Percentiles rank a stretch among this genome's conserved stretches.
Evolutionary conservation across 1,140 invertebrate genomes (phyloP).

Genomic region (Drosophila elegans): DNA sequence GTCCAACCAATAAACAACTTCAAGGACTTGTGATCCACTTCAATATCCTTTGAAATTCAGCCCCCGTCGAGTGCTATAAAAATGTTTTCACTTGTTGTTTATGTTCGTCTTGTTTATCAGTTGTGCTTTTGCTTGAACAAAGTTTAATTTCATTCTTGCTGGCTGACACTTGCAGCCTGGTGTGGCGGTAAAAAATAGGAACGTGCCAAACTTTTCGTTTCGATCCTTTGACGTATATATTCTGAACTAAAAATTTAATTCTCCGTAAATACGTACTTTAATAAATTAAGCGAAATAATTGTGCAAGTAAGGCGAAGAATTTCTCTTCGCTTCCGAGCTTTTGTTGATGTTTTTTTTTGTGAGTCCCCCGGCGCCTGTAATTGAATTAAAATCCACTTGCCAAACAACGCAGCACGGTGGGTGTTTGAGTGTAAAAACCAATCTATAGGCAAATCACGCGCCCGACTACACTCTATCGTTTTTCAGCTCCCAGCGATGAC

Average conservation of each 20-base stretch:
- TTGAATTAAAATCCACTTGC: conserved; percentile 67
- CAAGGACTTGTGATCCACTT: background rate
- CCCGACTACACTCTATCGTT: conserved; percentile 38
- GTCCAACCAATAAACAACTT: conserved; percentile 9
- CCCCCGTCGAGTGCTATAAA: conserved; percentile 28
- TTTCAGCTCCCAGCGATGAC: conserved; percentile 44
- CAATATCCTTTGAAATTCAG: conserved; percentile 17
- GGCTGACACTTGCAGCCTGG: conserved; percentile 30
- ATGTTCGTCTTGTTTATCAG: conserved; percentile 30
- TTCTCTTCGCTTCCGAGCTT: background rate
- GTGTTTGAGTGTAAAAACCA: conserved; percentile 52
- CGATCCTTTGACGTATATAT: conserved; percentile 48
- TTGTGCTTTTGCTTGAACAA: conserved; percentile 43
- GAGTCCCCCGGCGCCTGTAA: conserved; percentile 29
- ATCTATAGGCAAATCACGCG: conserved; percentile 73
- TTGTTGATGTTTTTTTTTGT: background rate
- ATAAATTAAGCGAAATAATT: conserved; percentile 19
- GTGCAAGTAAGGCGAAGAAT: background rate
- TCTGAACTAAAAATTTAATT: conserved; percentile 58
- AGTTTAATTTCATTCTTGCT: conserved; percentile 65
- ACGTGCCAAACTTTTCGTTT: conserved; percentile 39
- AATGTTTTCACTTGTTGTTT: conserved; percentile 53
- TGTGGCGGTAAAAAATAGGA: conserved; percentile 16
- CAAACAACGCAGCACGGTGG: conserved; percentile 26
- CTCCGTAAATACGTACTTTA: conserved; percentile 27